Evolutionary conservation across 2,888 invertebrate species (phyloP).

Genomic region (Thalpophila matura): DNA sequence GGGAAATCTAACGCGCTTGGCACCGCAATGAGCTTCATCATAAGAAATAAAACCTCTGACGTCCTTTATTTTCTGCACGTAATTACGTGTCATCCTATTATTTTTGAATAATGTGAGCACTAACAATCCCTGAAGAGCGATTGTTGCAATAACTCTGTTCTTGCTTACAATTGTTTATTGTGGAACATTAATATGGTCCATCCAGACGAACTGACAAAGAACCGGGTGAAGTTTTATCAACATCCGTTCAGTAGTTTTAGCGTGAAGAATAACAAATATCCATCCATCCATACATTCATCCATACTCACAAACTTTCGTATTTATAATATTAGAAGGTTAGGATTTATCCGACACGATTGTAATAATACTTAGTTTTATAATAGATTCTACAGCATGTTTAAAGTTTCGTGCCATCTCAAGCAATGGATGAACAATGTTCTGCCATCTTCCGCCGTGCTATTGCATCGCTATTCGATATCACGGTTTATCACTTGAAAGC

Average conservation of each 20-base stretch:
- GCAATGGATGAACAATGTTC: slow-evolving; percentile 15
- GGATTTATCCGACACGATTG: too few species aligned
- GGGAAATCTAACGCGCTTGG: slow-evolving; percentile 67
- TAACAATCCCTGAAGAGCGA: slow-evolving; percentile 41
- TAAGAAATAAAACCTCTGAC: slow-evolving; percentile 59
- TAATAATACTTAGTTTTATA: too few species aligned
- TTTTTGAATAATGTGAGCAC: slow-evolving; percentile 53
- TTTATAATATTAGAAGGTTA: too few species aligned
- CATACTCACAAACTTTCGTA: too few species aligned
- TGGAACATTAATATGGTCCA: slow-evolving; percentile 15
- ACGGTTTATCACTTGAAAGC: slow-evolving; percentile 1
- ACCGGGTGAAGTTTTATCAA: too few species aligned
- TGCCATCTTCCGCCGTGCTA: not conserved
- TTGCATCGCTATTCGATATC: slow-evolving; percentile 9
- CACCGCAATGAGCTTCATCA: slow-evolving; percentile 61
- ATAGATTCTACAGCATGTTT: not conserved
- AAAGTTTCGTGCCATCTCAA: not conserved
- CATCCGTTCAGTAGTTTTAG: too few species aligned
- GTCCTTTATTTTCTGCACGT: slow-evolving; percentile 53
- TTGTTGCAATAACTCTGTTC: slow-evolving; percentile 31
- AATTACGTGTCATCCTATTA: slow-evolving; percentile 60
- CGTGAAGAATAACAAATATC: too few species aligned
- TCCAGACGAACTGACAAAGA: too few species aligned
- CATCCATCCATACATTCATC: too few species aligned
- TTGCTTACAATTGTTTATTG: slow-evolving; percentile 15